Conservation (phyloP, 2,113 vertebrate species). For the Haplochromis vanheusdeni region DNA sequence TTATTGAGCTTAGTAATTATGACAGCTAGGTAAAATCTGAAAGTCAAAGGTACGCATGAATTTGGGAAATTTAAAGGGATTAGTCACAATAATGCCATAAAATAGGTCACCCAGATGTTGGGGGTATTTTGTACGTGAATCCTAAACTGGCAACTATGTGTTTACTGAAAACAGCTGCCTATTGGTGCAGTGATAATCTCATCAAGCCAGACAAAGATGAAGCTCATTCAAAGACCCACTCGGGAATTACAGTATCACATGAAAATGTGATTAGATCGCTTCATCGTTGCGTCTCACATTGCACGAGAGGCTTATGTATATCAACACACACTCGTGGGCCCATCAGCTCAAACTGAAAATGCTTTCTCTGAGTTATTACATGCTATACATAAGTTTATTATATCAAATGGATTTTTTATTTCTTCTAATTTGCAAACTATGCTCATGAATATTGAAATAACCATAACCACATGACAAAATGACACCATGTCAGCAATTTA, state of each 20-base stretch:
- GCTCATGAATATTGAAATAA: neutral
- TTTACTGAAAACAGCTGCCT: slow-evolving; percentile 48
- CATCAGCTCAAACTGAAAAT: neutral
- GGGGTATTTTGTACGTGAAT: slow-evolving; percentile 12
- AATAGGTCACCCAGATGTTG: slow-evolving; percentile 58
- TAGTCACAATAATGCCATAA: slow-evolving; percentile 49
- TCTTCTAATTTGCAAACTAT: neutral
- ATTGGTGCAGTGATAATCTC: slow-evolving; percentile 25
- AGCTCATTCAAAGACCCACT: neutral
- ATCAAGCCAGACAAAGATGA: slow-evolving; percentile 17
- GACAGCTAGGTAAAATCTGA: slow-evolving; percentile 44
- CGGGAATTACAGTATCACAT: slow-evolving; percentile 7
- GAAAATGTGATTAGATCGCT: slow-evolving; percentile 45
- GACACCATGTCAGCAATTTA: neutral
- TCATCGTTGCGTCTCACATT: neutral
- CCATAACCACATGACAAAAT: neutral
- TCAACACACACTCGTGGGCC: neutral
- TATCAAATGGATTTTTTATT: neutral
- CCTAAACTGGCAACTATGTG: slow-evolving; percentile 8
- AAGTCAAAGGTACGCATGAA: slow-evolving; percentile 31
- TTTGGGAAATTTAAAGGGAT: slow-evolving; percentile 48
- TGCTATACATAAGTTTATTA: neutral
- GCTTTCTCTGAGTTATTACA: neutral
- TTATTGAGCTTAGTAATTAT: neutral
- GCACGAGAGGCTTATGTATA: neutral